phyloP scores from a whole-genome alignment of 2,113 vertebrate genomes.

The Isurus oxyrinchus region DNA sequence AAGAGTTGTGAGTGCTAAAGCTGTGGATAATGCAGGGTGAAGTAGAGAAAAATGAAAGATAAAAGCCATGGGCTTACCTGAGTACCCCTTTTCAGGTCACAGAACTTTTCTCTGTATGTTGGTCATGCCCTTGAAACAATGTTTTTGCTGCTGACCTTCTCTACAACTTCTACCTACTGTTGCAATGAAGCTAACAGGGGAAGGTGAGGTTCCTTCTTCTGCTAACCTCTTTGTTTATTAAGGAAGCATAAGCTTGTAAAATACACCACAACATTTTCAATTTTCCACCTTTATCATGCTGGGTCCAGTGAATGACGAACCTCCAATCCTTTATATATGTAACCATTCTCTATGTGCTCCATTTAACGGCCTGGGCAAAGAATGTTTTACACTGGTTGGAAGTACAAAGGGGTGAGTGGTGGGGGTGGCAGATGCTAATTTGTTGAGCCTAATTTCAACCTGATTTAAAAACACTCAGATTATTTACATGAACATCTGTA shows the following conservation, averaged over 20 bases:
- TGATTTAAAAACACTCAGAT: neutral
- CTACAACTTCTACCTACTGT: no score
- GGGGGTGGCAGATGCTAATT: neutral
- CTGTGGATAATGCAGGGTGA: no score
- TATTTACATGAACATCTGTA: neutral
- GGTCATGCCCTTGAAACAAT: neutral
- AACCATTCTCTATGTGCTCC: neutral
- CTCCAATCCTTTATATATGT: no score
- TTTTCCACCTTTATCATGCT: neutral
- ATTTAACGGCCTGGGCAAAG: neutral
- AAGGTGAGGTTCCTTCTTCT: no score
- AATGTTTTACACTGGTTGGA: neutral
- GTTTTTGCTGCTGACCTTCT: neutral
- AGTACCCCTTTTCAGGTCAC: no score
- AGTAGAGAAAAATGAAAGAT: no score
- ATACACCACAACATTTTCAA: neutral
- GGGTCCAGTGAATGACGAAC: neutral
- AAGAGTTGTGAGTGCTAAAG: no score
- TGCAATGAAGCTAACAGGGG: no score
- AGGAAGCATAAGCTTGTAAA: neutral
- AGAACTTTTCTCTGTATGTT: no score
- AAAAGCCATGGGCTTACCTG: no score
- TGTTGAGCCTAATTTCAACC: neutral
- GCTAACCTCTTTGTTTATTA: neutral
- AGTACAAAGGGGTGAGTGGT: neutral